Conservation (phyloP, 2,113 vertebrate species). For the Numida meleagris region DNA sequence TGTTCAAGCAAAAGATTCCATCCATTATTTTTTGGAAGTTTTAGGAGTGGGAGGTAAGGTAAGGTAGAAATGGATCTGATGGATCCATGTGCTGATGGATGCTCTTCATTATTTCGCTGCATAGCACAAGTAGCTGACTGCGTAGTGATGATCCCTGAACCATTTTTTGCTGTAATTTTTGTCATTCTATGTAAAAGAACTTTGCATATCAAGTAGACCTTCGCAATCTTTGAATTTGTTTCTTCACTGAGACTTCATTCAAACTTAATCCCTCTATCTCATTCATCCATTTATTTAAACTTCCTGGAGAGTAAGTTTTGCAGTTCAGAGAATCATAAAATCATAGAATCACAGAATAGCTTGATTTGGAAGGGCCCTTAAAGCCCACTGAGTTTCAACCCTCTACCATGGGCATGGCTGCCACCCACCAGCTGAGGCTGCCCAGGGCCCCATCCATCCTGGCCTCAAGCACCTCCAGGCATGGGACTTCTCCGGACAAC, state of each 20-base stretch:
- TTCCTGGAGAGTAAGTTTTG: background rate
- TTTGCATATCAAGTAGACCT: background rate
- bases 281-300: background rate
- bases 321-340: no score
- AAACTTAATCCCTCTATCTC: background rate
- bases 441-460: background rate
- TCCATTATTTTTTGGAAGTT: background rate
- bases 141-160: background rate
- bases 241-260: slow-evolving; percentile 10
- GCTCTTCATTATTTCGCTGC: background rate
- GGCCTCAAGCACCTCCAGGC: no score
- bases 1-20: background rate
- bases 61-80: background rate
- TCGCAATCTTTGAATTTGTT: background rate
- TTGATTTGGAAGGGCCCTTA: no score
- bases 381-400: no score
- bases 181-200: slow-evolving; percentile 7
- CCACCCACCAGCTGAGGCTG: no score
- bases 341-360: no score
- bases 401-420: no score
- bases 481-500: no score
- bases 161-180: background rate
- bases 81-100: no score
- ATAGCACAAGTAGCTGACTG: background rate
- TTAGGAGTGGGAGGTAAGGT: background rate